A percentile compares a stretch with the other conserved stretches of the same genome.
Evolutionary conservation across 2,797 vertebrate genomes (phyloP).

Genomic region (Fistularia tabacaria): DNA sequence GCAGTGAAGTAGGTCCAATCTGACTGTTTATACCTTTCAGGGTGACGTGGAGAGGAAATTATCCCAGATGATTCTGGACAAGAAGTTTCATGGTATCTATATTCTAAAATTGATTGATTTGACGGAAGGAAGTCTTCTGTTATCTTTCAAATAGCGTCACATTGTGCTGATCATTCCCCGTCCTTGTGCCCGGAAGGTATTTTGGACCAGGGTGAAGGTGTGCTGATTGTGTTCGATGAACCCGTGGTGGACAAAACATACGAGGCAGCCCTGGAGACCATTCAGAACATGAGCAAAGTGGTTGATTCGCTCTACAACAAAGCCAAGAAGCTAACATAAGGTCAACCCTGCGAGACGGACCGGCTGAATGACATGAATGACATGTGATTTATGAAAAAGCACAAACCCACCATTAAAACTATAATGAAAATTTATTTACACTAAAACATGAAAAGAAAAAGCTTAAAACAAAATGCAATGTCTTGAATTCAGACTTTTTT

Average conservation of each 20-base stretch:
- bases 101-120: neutral
- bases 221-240: constrained; percentile 92
- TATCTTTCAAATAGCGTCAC: neutral
- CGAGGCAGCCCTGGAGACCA: constrained; percentile 90
- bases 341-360: constrained; percentile 28
- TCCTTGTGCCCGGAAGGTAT: constrained; percentile 75
- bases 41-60: constrained; percentile 94
- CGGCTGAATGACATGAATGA: too few relatives aligned
- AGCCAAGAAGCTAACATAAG: constrained; percentile 97
- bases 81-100: constrained; percentile 91
- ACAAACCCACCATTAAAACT: too few relatives aligned
- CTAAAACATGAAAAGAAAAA: too few relatives aligned
- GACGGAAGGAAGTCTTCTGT: neutral
- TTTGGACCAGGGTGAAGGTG: constrained; percentile 94
- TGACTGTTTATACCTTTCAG: constrained; percentile 62
- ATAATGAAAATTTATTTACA: too few relatives aligned
- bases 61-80: constrained; percentile 97
- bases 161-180: neutral
- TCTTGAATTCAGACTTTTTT: too few relatives aligned
- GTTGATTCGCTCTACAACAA: constrained; percentile 99
- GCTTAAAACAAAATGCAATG: too few relatives aligned
- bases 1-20: neutral
- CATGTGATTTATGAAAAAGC: too few relatives aligned
- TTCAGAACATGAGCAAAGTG: constrained; percentile 98
- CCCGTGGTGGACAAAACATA: constrained; percentile 94